Conservation (phyloP, 2,113 vertebrate genomes). For the zebrafish (Danio rerio) region GRCz12tu NC_133192.1:3736001-3736500, state of each 20-base stretch:
- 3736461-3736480: no score
- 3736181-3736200: slow-evolving; percentile 70
- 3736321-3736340: no score
- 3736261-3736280: not conserved
- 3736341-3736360: no score
- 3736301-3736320: no score
- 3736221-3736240: slow-evolving; percentile 80
- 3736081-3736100: not conserved
- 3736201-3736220: slow-evolving; percentile 69
- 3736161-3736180: slow-evolving; percentile 63
- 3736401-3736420: no score
- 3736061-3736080: slow-evolving; percentile 68
- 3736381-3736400: no score
- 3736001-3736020: slow-evolving; percentile 65
- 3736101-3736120: not conserved
- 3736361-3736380: no score
- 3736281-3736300: no score
- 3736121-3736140: not conserved
- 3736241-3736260: slow-evolving; percentile 89
- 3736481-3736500: no score
- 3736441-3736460: no score
- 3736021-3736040: slow-evolving; percentile 65
- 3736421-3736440: no score
- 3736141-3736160: slow-evolving; percentile 71
- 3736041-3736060: slow-evolving; percentile 62